Conservation (phyloP, 2,113 vertebrate species). For the Morone saxatilis region DNA sequence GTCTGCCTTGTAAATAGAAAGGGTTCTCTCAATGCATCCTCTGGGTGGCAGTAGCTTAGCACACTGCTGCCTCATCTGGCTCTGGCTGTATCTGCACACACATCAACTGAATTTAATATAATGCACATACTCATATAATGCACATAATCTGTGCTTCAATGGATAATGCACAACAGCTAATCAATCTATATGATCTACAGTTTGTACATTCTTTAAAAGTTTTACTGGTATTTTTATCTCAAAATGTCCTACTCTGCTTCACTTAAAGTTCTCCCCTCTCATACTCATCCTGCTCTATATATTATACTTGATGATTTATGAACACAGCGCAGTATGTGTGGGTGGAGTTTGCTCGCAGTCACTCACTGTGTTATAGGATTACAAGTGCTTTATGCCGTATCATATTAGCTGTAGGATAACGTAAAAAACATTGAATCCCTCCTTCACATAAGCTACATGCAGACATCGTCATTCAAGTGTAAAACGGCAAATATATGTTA, state of each 20-base stretch:
- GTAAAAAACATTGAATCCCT: neutral
- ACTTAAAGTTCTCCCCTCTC: conserved; percentile 2
- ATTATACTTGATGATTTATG: neutral
- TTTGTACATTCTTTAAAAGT: neutral
- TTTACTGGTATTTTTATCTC: neutral
- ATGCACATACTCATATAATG: neutral
- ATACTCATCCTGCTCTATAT: neutral
- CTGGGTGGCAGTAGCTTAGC: conserved; percentile 69
- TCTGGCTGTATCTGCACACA: neutral
- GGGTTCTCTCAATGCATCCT: conserved; percentile 21
- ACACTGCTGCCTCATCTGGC: neutral
- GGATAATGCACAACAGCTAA: neutral
- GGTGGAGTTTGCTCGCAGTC: conserved; percentile 6
- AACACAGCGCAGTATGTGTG: neutral
- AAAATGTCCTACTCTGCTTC: neutral
- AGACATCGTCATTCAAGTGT: neutral
- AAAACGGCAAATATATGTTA: conserved; percentile 2
- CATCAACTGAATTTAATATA: neutral
- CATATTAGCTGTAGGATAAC: neutral
- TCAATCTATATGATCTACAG: neutral
- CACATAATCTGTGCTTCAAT: neutral
- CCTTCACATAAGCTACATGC: conserved; percentile 3
- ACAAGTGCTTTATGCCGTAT: conserved; percentile 10
- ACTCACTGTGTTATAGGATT: conserved; percentile 7
- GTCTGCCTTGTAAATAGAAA: neutral